Evolutionary conservation across 2,113 vertebrate species (phyloP).

Genomic region (Capreolus pygargus): DNA sequence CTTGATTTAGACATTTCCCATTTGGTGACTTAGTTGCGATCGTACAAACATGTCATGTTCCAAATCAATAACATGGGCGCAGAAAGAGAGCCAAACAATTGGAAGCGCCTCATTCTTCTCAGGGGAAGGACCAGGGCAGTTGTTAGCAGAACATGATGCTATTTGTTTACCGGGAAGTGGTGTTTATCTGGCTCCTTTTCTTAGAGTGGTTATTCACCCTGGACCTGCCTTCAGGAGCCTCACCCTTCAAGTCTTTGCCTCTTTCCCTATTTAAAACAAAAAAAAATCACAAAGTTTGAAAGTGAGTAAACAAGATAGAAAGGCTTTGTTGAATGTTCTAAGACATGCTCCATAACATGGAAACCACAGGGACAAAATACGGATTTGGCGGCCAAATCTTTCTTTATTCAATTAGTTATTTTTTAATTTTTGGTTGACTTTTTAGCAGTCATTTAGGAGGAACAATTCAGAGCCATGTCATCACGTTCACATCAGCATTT

Average conservation of each 20-base stretch:
- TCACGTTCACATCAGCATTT: not conserved
- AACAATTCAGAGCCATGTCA: not conserved
- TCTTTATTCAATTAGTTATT: not conserved
- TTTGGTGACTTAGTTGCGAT: slow-evolving; percentile 63
- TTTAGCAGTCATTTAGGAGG: not conserved
- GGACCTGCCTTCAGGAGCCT: not conserved
- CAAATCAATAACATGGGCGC: slow-evolving; percentile 42
- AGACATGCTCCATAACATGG: not conserved
- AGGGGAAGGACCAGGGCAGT: not conserved
- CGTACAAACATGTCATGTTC: slow-evolving; percentile 57
- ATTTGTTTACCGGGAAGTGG: slow-evolving; percentile 32
- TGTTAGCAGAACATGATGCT: not conserved
- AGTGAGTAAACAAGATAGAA: not conserved
- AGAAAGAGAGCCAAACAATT: slow-evolving; percentile 24
- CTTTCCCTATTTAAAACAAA: not conserved
- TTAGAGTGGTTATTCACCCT: not conserved
- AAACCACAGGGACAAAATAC: not conserved
- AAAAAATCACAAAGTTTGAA: not conserved
- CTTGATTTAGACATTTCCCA: slow-evolving; percentile 76
- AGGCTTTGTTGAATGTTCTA: not conserved
- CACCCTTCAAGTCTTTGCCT: not conserved
- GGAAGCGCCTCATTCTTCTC: slow-evolving; percentile 31
- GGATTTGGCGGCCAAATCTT: not conserved
- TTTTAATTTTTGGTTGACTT: not conserved
- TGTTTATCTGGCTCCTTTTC: slow-evolving; percentile 33